Conservation (phyloP, 2,113 vertebrate genomes). For the Pterocles burchelli region DNA sequence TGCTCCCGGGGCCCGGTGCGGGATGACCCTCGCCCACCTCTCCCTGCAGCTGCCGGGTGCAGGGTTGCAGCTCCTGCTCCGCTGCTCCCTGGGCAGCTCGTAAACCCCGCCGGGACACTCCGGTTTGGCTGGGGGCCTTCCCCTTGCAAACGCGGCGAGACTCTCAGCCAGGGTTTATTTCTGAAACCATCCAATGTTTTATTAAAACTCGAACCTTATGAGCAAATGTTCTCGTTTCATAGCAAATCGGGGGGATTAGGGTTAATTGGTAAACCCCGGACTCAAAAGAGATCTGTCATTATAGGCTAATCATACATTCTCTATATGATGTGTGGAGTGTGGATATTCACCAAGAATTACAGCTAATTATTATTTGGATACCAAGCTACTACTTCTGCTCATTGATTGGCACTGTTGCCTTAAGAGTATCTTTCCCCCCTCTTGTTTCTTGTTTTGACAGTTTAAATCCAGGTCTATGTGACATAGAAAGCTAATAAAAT, state of each 20-base stretch:
- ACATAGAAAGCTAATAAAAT: slow-evolving; percentile 76
- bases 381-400: slow-evolving; percentile 13
- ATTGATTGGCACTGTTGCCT: slow-evolving; percentile 59
- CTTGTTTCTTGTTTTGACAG: slow-evolving; percentile 79
- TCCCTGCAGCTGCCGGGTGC: not conserved
- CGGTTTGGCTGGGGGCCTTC: not conserved
- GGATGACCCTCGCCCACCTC: too few relatives aligned
- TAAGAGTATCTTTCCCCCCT: not conserved
- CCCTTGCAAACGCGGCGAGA: too few relatives aligned
- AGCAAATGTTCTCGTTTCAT: not conserved
- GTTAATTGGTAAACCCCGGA: not conserved
- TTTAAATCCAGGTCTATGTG: slow-evolving; percentile 75
- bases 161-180: not conserved
- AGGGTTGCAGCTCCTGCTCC: not conserved
- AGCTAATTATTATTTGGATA: slow-evolving; percentile 40
- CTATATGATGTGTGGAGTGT: not conserved
- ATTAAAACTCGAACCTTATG: not conserved
- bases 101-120: fast-evolving
- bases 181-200: not conserved
- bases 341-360: slow-evolving; percentile 8
- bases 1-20: too few relatives aligned
- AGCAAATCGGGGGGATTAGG: not conserved
- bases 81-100: not conserved
- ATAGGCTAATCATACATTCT: slow-evolving; percentile 9
- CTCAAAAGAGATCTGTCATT: not conserved